Percentiles rank a stretch among this genome's conserved stretches.
phyloP scores from a whole-genome alignment of 2,113 vertebrate species.

The Callipepla californica region DNA sequence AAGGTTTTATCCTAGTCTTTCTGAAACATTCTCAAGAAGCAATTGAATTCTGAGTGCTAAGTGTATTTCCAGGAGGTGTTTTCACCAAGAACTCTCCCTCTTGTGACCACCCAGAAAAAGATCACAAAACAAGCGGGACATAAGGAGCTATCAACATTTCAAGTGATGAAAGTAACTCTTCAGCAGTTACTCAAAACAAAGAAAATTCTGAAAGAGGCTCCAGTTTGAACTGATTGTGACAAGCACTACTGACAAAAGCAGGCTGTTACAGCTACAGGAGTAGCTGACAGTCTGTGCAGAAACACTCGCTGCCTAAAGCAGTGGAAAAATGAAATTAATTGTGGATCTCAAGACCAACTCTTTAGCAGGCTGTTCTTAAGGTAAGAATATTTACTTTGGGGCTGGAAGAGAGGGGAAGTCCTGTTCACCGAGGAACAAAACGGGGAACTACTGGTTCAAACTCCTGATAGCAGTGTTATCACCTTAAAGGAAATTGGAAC shows the following conservation, averaged over 20 bases:
- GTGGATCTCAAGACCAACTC: background rate
- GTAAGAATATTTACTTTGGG: background rate
- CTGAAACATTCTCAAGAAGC: background rate
- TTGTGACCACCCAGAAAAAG: background rate
- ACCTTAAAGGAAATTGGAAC: constrained; percentile 7
- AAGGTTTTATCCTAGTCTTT: background rate
- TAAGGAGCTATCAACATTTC: background rate
- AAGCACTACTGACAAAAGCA: background rate
- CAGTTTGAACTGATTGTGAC: background rate
- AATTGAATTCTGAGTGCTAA: background rate
- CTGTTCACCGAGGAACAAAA: background rate
- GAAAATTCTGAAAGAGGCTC: background rate
- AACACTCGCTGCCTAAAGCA: background rate
- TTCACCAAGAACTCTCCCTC: background rate
- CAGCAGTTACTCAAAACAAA: background rate
- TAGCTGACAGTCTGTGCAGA: rapidly evolving
- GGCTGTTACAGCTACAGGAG: background rate
- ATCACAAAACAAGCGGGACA: background rate
- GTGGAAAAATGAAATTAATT: background rate
- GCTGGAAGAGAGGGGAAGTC: background rate
- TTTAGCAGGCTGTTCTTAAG: background rate
- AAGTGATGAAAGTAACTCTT: background rate
- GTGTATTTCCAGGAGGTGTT: background rate
- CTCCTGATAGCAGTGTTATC: background rate
- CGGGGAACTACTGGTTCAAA: background rate